Evolutionary conservation across 2,113 vertebrate species (phyloP).

Genomic region (Mustelus asterias): DNA sequence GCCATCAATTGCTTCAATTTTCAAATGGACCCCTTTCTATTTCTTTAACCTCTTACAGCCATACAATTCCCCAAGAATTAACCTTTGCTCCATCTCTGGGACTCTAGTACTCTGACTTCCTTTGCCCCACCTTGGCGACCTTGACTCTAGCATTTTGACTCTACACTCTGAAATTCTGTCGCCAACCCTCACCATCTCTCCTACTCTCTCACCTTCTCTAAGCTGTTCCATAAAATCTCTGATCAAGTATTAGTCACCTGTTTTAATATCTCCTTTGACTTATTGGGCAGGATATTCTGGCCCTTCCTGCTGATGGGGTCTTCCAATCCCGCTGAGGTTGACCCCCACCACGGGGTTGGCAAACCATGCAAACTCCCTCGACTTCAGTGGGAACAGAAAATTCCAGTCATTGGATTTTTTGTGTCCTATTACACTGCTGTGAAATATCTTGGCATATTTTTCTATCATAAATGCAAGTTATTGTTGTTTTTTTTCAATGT

Average conservation of each 20-base stretch:
- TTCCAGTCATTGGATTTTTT: background rate
- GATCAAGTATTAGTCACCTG: background rate
- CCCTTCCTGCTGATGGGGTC: no score
- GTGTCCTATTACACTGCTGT: background rate
- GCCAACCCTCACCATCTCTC: background rate
- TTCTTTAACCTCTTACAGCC: background rate
- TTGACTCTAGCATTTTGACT: background rate
- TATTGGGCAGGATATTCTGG: background rate
- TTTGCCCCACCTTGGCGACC: no score
- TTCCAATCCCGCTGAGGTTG: no score
- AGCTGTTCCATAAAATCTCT: background rate
- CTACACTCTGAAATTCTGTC: background rate
- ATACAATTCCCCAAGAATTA: background rate
- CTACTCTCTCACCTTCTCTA: background rate
- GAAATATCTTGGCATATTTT: no score
- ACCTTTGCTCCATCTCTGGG: background rate
- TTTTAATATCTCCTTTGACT: background rate
- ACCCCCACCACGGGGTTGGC: no score
- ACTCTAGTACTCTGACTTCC: no score
- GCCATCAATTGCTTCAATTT: background rate
- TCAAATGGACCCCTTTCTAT: background rate
- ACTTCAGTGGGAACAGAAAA: no score
- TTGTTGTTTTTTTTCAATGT: no score
- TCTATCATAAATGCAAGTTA: background rate
- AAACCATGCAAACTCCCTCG: no score